A percentile compares a stretch with the other conserved stretches of the same genome.
Conservation (phyloP, 2,888 invertebrate genomes). For the Halocaridina rubra region DNA sequence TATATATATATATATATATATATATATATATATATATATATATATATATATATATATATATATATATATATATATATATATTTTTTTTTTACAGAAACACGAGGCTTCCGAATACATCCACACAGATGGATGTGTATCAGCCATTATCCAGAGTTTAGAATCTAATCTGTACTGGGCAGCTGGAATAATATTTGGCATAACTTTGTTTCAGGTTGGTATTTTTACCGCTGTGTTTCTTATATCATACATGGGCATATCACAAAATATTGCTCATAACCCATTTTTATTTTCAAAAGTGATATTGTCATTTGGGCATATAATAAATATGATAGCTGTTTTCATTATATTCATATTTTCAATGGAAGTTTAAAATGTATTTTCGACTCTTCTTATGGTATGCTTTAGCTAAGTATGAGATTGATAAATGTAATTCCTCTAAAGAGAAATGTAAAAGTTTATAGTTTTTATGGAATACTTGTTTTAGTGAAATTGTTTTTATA, state of each 20-base stretch:
- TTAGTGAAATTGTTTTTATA: no score
- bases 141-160: slow-evolving; percentile 54
- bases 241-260: background rate
- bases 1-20: background rate
- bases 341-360: background rate
- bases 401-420: no score
- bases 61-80: no score
- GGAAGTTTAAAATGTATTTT: background rate
- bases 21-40: background rate
- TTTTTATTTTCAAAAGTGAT: background rate
- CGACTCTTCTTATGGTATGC: background rate
- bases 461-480: no score
- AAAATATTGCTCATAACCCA: background rate
- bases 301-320: no score
- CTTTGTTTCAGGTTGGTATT: slow-evolving; percentile 52
- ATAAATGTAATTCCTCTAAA: no score
- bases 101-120: slow-evolving; percentile 7
- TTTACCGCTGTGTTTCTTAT: background rate
- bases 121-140: slow-evolving; percentile 45
- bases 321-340: no score
- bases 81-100: no score
- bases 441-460: no score
- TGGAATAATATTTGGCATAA: slow-evolving; percentile 61
- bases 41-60: background rate
- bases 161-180: slow-evolving; percentile 60